Evolutionary conservation across 2,797 vertebrate genomes (phyloP), one percentile per base, ranked within the genome.

Genomic region (Otolemur crassicaudatus): DNA sequence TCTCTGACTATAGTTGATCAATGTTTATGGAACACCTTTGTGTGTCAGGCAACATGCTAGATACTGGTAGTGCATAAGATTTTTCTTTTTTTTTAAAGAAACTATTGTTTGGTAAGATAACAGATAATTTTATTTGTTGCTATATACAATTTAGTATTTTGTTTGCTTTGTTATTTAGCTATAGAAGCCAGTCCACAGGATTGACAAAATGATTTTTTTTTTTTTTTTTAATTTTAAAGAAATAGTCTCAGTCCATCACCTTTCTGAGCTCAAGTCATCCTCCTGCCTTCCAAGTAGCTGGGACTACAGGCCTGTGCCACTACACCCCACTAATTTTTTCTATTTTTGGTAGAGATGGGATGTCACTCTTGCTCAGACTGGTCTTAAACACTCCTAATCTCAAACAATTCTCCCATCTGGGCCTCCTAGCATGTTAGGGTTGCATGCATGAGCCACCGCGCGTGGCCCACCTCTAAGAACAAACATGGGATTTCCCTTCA

Each of bases 101-200:
- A 31, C 43, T 56, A 53, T 12, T 80, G 4, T 85, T 37, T 80
- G 61, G 25, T 40, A 85, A 25, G 77, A 34, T 81, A 90, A 61
- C 8, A 43, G 29, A 37, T 94, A 85, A 65, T 90, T 89, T 92
- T 91, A 87, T 84, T 94, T 90, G 76, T 92, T 94, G 53, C 60
- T 92, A 67, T 34, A 82, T n/a, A 25, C 13, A 69, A 9, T 88
- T 94, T 67, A 88, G 46, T 95, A 31, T 96, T 95, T 97, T 90
- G 31, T 91, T 97, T 29, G 75, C n/a, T 85, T 95, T 46, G 9
- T 90, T 80, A 80, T 23, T 89, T 46, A 91, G 34, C 49, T 46
- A 37, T 22, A 49, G 76, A 93, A 93, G 22, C 43, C 60, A 73
- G 19, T 72, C 67, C 31, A 27, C 31, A 73, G 58, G 23, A 86